Conservation (phyloP, 2,888 invertebrate genomes). For the Eutolmus rufibarbis region DNA sequence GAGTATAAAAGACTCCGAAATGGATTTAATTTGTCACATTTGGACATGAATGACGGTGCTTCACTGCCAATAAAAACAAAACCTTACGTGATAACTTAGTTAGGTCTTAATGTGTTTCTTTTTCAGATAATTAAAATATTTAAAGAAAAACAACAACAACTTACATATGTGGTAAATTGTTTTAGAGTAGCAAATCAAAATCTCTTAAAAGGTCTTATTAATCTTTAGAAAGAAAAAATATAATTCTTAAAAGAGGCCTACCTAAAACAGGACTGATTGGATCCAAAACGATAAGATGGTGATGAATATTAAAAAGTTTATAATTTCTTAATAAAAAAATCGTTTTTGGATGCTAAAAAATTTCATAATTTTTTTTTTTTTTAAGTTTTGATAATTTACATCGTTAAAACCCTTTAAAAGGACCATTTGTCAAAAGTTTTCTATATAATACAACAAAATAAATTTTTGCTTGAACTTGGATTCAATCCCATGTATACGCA, state of each 20-base stretch:
- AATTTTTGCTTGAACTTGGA: no score
- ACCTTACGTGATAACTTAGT: not conserved
- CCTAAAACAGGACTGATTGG: not conserved
- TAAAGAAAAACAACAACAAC: not conserved
- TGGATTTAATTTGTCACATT: not conserved
- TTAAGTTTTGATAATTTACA: no score
- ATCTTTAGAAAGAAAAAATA: not conserved
- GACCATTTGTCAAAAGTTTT: no score
- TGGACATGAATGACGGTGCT: not conserved
- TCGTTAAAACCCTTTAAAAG: no score
- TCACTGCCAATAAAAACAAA: not conserved
- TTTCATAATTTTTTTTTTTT: no score
- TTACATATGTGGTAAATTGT: not conserved
- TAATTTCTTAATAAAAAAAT: no score
- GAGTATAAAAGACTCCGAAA: not conserved
- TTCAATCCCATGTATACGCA: no score
- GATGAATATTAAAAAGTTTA: no score
- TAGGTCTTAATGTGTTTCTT: not conserved
- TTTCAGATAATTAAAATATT: not conserved
- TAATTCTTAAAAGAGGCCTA: not conserved
- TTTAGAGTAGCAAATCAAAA: not conserved
- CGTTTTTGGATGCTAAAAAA: no score
- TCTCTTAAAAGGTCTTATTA: not conserved
- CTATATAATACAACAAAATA: no score
- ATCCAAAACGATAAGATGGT: no score